phyloP scores from a whole-genome alignment of 2,797 vertebrate genomes.

The Pagetopsis macropterus region DNA sequence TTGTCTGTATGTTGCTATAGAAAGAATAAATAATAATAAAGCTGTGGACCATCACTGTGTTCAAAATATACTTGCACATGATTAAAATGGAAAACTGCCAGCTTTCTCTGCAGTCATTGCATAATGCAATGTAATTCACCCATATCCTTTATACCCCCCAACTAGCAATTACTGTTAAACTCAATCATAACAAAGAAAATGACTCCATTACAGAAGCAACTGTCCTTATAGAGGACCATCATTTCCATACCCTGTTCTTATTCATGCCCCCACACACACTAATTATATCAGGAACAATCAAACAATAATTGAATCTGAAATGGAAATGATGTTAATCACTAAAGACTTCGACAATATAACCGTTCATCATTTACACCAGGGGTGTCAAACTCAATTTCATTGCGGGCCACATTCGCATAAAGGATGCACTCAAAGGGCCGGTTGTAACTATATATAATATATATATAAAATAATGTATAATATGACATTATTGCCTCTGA shows the following conservation, averaged over 20 bases:
- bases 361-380: background rate
- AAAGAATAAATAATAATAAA: too few species aligned
- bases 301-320: conserved; percentile 23
- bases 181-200: conserved; percentile 22
- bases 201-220: conserved; percentile 18
- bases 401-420: too few species aligned
- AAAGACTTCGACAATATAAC: background rate
- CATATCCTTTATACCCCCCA: background rate
- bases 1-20: too few species aligned
- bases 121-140: background rate
- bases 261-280: background rate
- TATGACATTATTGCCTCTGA: too few species aligned
- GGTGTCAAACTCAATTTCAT: too few species aligned
- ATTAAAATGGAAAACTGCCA: conserved; percentile 5
- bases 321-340: conserved; percentile 31
- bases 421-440: too few species aligned
- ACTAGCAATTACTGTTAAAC: conserved; percentile 6
- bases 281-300: conserved; percentile 18
- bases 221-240: conserved; percentile 2
- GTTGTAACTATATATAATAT: too few species aligned
- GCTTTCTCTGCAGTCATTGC: background rate
- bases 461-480: too few species aligned
- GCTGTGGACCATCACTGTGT: background rate
- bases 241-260: background rate
- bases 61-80: background rate